These are phyloP conservation scores for Heliconius himera DNA, from an alignment of 1,140 invertebrate genomes.

Conservation along the genomic window DNA sequence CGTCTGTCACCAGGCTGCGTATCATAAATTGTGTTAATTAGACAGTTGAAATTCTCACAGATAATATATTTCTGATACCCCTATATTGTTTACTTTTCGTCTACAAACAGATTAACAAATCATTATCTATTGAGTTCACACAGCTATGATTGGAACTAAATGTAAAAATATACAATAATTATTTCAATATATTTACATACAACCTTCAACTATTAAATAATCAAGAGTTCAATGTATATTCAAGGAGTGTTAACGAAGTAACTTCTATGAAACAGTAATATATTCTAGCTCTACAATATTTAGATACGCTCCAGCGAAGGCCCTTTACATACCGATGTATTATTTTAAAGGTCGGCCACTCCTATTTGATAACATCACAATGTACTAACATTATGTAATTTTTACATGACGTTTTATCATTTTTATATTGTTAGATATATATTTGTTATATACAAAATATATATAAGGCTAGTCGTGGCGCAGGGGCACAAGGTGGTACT, in stretches of 20 bases:
- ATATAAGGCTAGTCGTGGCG: too few relatives aligned
- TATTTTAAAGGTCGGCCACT: conserved; percentile 35
- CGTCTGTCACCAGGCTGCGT: too few relatives aligned
- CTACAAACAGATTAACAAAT: background rate
- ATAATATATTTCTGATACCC: too few relatives aligned
- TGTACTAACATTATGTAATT: background rate
- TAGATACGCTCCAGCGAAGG: conserved; percentile 26
- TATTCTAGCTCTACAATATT: conserved; percentile 22
- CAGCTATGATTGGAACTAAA: background rate
- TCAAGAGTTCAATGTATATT: background rate
- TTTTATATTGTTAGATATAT: background rate
- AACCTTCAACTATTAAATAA: too few relatives aligned
- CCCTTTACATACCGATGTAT: conserved; percentile 29
- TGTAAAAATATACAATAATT: background rate
- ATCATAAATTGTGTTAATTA: too few relatives aligned
- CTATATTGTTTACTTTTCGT: too few relatives aligned
- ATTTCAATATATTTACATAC: too few relatives aligned
- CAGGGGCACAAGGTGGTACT: too few relatives aligned
- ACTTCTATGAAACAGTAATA: background rate
- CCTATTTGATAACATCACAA: conserved; percentile 37
- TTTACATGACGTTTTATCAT: background rate
- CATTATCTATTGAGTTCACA: background rate
- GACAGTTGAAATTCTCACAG: too few relatives aligned
- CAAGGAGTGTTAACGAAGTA: background rate
- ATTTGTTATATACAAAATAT: background rate